Base-by-base conservation (phyloP, 2,888 invertebrate species). In the Spodoptera littoralis region DNA sequence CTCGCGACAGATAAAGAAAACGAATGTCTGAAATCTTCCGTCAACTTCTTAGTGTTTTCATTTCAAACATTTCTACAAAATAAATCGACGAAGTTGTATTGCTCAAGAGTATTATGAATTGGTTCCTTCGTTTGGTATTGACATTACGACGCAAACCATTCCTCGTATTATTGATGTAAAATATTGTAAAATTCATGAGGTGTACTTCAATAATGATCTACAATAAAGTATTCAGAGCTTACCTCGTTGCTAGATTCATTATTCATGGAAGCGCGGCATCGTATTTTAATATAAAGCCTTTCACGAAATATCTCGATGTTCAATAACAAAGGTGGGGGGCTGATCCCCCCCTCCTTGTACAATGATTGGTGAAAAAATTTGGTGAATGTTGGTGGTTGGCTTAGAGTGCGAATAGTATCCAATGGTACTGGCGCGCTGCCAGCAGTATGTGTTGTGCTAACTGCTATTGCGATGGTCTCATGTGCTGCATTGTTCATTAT, bases 211-310 rank as follows among this genome's bases (percentile, higher is more conserved):
- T 45, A 49, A 63, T 30, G 12, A 57, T 54, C 46, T 41, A 36
- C 44, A 49, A 11, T 48, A 46, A 52, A 11, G 18, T 50, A 69
- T 65, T 65, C 57, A 53, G 27, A 50, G 46, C 52, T 56, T 49
- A 45, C 45, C 65, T 65, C 41, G 24, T 43, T 22, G 2, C 13
- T 27, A 9, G 12, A 47, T 54, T 47, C 3, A 55, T 58, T 69
- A 73, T 69, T 73, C 67, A 73, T 45, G n/a, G 12, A 49, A 58
- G n/a, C 45, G 36, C 22, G 22, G 11, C 42, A 4, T 9, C 18
- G 51, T 45, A 43, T 52, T 45, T 24, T 72, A 65, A 47, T 55
- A 51, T 36, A 54, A 51, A 66, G 22, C 11, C 9, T 56, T 66
- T 6, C 43, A 22, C 12, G 12, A 53, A 57, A 54, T 51, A 52